Base-by-base conservation (phyloP, 2,113 vertebrate species). In the Protomyctophum bolini region DNA sequence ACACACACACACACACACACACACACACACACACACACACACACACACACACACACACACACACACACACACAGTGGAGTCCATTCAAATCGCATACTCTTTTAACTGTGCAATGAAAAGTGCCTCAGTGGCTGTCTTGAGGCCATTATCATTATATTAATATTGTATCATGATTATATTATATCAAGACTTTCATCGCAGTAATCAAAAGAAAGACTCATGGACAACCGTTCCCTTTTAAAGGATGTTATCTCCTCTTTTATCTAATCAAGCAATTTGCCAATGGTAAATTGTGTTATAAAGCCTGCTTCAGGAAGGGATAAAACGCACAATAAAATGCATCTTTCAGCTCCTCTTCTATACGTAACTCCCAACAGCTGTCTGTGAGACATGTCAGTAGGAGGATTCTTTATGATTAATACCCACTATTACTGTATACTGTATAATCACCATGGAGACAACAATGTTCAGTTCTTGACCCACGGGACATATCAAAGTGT, bases 401-500 rank as follows among this genome's bases (percentile, higher is more conserved):
- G 76, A 68, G 66, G 58, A 86, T 88, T 75, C 76, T 77, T 77
- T 51, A 60, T 80, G 82, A 89, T 87, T 83, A 86, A 90, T 89
- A 75, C 55, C 68, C 29, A 54, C 48, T 63, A 81, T 80, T 85
- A 77, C 60, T n/a, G n/a, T n/a, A 73, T 59, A 41, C 33, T 6
- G 33, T 41, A 68, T 66, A 83, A 90, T 91, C 82, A 79, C 87
- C 87, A 91, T 87, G 83, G 91, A 76, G 87, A 91, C 75, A 75
- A 73, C 61, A 7, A 73, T 77, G 75, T 77, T 63, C 64, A 79
- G 7, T 66, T 83, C 83, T 83, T 75, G 66, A 66, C 68, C 41
- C 41, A 63, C 80, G 55, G 50, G 33, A 49, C 75, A 41, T 70
- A 80, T 90, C 87, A 91, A 85, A 87, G 87, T 88, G 76, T 64